Evolutionary conservation across 2,888 invertebrate species (phyloP).

Genomic region (Phengaris arion): DNA sequence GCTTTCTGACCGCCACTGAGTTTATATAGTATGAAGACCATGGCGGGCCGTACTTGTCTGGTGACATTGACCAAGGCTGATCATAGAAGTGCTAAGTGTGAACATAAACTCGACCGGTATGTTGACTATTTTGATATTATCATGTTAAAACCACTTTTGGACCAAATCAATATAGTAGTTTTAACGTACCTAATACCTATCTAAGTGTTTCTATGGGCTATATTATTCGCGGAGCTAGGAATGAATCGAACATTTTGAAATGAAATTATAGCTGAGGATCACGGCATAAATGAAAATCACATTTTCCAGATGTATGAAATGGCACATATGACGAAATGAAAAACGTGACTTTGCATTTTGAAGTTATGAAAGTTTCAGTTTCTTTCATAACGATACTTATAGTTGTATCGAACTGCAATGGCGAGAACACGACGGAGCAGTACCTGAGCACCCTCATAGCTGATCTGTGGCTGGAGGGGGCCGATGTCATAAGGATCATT

Average conservation of each 20-base stretch:
- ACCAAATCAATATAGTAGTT: no score
- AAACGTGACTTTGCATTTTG: conserved; percentile 50
- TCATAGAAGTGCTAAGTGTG: background rate
- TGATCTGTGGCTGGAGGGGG: conserved; percentile 73
- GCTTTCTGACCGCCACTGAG: conserved; percentile 54
- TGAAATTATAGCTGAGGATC: background rate
- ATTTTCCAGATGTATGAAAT: conserved; percentile 46
- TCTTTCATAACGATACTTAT: conserved; percentile 47
- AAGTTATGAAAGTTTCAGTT: conserved; percentile 46
- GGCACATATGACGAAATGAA: conserved; percentile 52
- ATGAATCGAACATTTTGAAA: conserved; percentile 10
- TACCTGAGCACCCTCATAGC: conserved; percentile 66
- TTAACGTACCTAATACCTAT: no score
- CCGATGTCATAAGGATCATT: conserved; percentile 65
- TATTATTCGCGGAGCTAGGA: background rate
- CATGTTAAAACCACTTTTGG: no score
- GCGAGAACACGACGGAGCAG: conserved; percentile 57
- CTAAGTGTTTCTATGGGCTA: background rate
- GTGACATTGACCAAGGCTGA: conserved; percentile 50
- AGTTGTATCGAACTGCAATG: conserved; percentile 49
- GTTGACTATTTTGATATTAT: background rate
- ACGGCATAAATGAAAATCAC: background rate
- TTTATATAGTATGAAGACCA: conserved; percentile 61
- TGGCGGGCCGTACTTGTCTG: conserved; percentile 49
- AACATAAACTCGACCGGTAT: background rate